phyloP scores from a whole-genome alignment of 2,113 vertebrate species.

The Dolichallabes microphthalmus region DNA sequence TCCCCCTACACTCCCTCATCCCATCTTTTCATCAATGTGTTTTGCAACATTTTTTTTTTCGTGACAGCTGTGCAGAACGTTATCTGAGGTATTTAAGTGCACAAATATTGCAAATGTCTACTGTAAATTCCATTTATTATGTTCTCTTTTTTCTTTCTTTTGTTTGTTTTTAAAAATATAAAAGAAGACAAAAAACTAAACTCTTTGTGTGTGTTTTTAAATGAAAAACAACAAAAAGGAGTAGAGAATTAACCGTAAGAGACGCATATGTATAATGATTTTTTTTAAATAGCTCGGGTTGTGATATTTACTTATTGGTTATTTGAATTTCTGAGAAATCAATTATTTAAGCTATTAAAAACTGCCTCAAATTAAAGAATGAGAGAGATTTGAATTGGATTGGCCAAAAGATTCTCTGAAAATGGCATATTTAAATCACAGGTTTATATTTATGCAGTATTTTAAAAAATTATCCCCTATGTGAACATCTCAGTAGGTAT shows the following conservation, averaged over 20 bases:
- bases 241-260: neutral
- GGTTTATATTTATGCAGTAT: neutral
- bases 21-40: conserved; percentile 44
- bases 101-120: conserved; percentile 83
- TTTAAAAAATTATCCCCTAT: too few species aligned
- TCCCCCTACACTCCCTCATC: conserved; percentile 31
- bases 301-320: neutral
- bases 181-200: conserved; percentile 66
- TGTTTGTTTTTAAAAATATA: conserved; percentile 86
- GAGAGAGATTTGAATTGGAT: neutral
- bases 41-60: conserved; percentile 49
- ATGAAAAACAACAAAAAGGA: neutral
- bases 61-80: conserved; percentile 67
- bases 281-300: neutral
- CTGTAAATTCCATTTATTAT: conserved; percentile 84
- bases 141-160: conserved; percentile 77
- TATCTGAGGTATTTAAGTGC: conserved; percentile 79
- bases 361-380: neutral
- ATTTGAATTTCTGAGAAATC: neutral
- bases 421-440: neutral
- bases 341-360: neutral
- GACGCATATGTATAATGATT: neutral
- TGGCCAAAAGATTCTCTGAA: neutral
- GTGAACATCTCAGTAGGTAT: too few species aligned
- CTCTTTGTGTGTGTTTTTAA: conserved; percentile 10